Evolutionary conservation across 2,797 vertebrate species (phyloP), one percentile per base, ranked within the genome.

Genomic region (Poecilia gillii): DNA sequence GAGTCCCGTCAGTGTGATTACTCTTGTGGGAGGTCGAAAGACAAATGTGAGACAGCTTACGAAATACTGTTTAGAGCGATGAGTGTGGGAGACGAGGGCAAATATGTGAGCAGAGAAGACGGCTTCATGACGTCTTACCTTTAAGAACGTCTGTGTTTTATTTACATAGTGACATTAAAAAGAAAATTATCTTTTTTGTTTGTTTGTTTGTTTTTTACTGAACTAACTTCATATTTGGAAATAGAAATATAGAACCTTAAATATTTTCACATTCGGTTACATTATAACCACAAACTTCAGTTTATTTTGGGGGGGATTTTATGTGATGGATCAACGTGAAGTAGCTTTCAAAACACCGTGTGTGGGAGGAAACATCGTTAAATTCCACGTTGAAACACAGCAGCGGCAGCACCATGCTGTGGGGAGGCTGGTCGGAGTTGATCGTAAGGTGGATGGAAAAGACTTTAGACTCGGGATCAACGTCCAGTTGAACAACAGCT

Each of bases 1-100:
- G 76, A 13, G 84, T 62, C 73, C 47, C 62, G 64, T 91, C 59
- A 84, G 74, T 57, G 68, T 76, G 25, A 92, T 91, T 87, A 72
- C 73, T 76, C 85, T 72, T 59, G 70, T 71, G 28, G 33, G 51
- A 73, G 85, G 81, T 88, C 81, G 86, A 72, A 89, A 70, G 86
- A 74, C 87, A 88, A 72, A 81, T 59, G 49, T 49, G 59, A 88
- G 53, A 81, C 25, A 75, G 45, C 59, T 62, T 33, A 64, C 28
- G 55, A 86, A 43, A 31, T 76, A 72, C 23, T 74, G 72, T 77
- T 79, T 47, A 75, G 64, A 74, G 46, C 18, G 73, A 87, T 84
- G 77, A 75, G 57, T 47, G 71, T 25, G 70, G 13, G 68, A 72
- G 78, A 80, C 28, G 47, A 74, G 75, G 80, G 49, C 28, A 45